A percentile compares a stretch with the other conserved stretches of the same genome.
phyloP scores from a whole-genome alignment of 2,888 invertebrate genomes.

The Coenonympha glycerion region DNA sequence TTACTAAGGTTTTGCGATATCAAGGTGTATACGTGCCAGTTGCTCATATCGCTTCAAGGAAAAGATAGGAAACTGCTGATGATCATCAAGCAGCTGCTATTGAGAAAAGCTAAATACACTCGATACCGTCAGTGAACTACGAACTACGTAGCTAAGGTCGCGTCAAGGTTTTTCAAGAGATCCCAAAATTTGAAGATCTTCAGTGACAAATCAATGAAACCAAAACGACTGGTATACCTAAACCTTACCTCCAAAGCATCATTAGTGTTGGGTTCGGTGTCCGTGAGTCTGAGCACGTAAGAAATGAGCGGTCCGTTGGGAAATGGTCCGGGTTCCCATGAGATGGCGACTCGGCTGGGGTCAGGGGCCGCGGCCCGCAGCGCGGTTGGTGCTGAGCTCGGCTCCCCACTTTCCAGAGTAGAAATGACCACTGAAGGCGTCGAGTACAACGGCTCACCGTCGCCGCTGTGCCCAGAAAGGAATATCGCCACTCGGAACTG shows the following conservation, averaged over 20 bases:
- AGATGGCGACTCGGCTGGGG: conserved; percentile 87
- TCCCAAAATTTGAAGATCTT: no score
- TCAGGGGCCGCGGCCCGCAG: conserved; percentile 87
- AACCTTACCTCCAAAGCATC: conserved; percentile 79
- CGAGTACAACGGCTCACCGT: conserved; percentile 83
- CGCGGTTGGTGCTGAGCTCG: conserved; percentile 84
- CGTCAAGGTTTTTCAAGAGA: no score
- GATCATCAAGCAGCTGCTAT: no score
- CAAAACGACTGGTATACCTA: not conserved
- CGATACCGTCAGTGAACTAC: no score
- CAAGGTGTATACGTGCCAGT: no score
- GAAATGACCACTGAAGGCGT: conserved; percentile 85
- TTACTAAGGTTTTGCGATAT: no score
- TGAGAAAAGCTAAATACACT: no score
- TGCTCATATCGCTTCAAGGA: no score
- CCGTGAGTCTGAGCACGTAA: conserved; percentile 84
- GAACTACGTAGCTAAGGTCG: no score
- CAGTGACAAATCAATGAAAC: no score
- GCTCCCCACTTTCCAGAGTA: conserved; percentile 83
- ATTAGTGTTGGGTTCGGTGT: conserved; percentile 73
- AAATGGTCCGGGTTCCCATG: conserved; percentile 91
- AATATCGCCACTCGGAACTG: conserved; percentile 92
- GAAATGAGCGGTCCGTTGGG: conserved; percentile 92
- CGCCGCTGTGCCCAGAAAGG: conserved; percentile 80
- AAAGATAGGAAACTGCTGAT: no score